phyloP scores from a whole-genome alignment of 2,113 vertebrate genomes.

The Pelobates fuscus region DNA sequence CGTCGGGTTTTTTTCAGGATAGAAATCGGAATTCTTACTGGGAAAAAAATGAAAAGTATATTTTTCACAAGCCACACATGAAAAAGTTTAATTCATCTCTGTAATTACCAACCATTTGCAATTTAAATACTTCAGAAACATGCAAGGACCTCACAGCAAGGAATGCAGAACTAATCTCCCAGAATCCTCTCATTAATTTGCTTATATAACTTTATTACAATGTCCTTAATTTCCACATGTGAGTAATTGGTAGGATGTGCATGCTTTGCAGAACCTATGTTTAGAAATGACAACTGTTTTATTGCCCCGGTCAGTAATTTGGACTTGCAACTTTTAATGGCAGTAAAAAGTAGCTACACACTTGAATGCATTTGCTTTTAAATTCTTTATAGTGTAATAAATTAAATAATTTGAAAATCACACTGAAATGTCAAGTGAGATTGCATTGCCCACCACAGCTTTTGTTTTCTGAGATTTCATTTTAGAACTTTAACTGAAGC shows the following conservation, averaged over 20 bases:
- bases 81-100: conserved; percentile 34
- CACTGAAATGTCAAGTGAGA: conserved; percentile 21
- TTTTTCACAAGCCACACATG: conserved; percentile 24
- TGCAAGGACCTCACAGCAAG: conserved; percentile 34
- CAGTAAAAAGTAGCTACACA: too few relatives aligned
- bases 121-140: conserved; percentile 40
- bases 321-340: too few relatives aligned
- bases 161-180: conserved; percentile 9
- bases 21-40: neutral
- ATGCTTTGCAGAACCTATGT: too few relatives aligned
- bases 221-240: neutral
- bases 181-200: neutral
- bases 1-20: conserved; percentile 8
- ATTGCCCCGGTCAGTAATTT: too few relatives aligned
- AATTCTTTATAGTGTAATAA: too few relatives aligned
- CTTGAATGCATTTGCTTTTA: too few relatives aligned
- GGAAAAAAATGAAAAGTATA: conserved; percentile 1
- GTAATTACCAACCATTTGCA: conserved; percentile 41
- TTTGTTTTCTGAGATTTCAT: neutral
- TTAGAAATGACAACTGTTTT: neutral
- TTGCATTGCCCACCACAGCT: neutral
- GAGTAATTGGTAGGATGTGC: too few relatives aligned
- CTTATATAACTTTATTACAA: conserved; percentile 29
- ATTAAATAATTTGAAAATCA: neutral
- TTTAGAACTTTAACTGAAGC: too few relatives aligned